Evolutionary conservation across 2,113 vertebrate species (phyloP), one percentile per base, ranked within the genome.

Genomic region (Pluvialis apricaria): DNA sequence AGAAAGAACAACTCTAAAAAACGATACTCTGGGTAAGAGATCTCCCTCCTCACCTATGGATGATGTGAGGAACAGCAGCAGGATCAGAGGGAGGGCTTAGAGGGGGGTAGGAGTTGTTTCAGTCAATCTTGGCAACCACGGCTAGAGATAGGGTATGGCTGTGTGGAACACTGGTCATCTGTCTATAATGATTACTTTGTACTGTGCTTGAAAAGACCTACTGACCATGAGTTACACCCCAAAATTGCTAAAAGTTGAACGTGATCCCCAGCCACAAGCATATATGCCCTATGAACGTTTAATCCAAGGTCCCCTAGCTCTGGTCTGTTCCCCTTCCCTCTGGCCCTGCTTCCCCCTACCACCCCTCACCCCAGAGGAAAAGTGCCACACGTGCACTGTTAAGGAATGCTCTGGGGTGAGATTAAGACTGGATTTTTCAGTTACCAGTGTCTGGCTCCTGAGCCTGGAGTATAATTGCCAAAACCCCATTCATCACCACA

Each of bases 21-120:
- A 61, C 98, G 98, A 66, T 99, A 99, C 32, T 98, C 98, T 94
- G 99, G 99, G 99, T 99, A 98, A 98, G 99, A 94, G 70, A 77
- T 94, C 61, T 70, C 47, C 70, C 49, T 96, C 95, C 93, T 96
- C 90, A 94, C 88, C 72, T 13, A 24, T 76, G 82, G 14, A 51
- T 81, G 45, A 36, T 78, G 86, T 82, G 92, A 92, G 92, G 90
- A 71, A 52, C 44, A 77, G 57, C 64, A 82, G 88, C 72, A 92
- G 87, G 28, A 58, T 66, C 57, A 83, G 82, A 90, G 87, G 96
- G 85, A 72, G 95, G 93, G 82, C 42, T 66, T 69, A 22, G 31
- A 81, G 76, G 44, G 58, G 58, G 52, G 44, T 66, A 70, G 65
- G 69, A 90, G 49, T 75, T 84, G 52, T 84, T 94, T 73, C 78